These are phyloP conservation scores for Nomada lathburiana DNA, from an alignment of 2,888 invertebrate genomes.

Conservation along the genomic window DNA sequence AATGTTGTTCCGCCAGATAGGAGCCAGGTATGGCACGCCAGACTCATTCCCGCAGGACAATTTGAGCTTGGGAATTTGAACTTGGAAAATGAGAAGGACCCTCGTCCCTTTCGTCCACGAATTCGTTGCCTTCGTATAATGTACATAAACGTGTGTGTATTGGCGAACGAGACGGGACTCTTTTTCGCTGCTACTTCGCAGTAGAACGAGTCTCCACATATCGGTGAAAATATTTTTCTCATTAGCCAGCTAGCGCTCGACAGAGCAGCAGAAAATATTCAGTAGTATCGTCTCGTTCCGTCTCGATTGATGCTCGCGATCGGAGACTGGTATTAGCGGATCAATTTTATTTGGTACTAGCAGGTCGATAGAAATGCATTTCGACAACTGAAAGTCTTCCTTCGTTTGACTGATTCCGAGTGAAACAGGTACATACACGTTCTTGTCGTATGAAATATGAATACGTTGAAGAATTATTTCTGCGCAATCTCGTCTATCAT, in stretches of 20 bases:
- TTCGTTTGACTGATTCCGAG: conserved; percentile 10
- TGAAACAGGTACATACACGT: neutral
- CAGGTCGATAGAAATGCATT: conserved; percentile 18
- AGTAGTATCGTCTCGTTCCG: neutral
- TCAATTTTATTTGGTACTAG: neutral
- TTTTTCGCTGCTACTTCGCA: neutral
- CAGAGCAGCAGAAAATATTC: neutral
- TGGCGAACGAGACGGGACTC: neutral
- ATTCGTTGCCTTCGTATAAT: neutral
- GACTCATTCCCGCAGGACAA: neutral
- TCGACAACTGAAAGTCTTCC: neutral
- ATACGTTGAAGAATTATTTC: conserved; percentile 17
- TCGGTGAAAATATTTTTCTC: conserved; percentile 20
- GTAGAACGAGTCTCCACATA: neutral
- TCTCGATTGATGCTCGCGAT: neutral
- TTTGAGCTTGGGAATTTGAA: conserved; percentile 18
- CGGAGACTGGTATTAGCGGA: neutral
- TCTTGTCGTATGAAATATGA: conserved; percentile 21
- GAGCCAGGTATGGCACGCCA: neutral
- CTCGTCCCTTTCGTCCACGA: neutral
- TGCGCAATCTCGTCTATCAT: conserved; percentile 3
- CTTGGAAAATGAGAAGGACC: conserved; percentile 7
- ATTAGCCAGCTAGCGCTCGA: conserved; percentile 9
- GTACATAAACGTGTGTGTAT: neutral
- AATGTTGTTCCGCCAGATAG: conserved; percentile 31